These are phyloP conservation scores for Hoplostethus atlanticus DNA, from an alignment of 2,797 vertebrate genomes.

Conservation along the genomic window DNA sequence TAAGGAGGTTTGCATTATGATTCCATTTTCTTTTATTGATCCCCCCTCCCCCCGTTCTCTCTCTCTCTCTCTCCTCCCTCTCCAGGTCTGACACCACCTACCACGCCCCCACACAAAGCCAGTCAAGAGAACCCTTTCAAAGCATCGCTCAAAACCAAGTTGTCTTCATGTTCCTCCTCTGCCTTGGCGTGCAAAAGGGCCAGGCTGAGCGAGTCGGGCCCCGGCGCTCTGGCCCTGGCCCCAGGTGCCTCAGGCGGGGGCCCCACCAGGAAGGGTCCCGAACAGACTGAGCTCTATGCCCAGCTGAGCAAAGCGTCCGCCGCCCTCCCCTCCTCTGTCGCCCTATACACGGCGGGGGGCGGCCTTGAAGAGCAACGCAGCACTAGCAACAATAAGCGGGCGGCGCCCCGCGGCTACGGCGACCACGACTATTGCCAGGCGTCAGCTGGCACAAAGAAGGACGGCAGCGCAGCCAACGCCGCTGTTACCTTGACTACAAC, in stretches of 20 bases:
- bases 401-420: constrained; percentile 90
- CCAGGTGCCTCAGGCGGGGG: constrained; percentile 84
- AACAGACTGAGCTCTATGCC: constrained; percentile 95
- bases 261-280: constrained; percentile 90
- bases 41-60: constrained; percentile 36
- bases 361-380: constrained; percentile 90
- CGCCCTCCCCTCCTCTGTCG: constrained; percentile 79
- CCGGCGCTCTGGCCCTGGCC: constrained; percentile 82
- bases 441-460: constrained; percentile 89
- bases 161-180: constrained; percentile 93
- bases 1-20: constrained; percentile 68
- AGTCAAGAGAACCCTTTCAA: constrained; percentile 99
- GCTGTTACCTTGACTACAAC: constrained; percentile 92
- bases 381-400: constrained; percentile 86
- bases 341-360: constrained; percentile 63
- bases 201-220: constrained; percentile 90
- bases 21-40: constrained; percentile 56
- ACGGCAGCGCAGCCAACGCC: constrained; percentile 78
- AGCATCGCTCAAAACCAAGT: constrained; percentile 97
- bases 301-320: constrained; percentile 94
- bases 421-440: constrained; percentile 99
- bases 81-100: constrained; percentile 99
- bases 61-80: constrained; percentile 33
- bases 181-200: constrained; percentile 93
- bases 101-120: constrained; percentile 99